phyloP scores from a whole-genome alignment of 2,113 vertebrate species.

The Microcebus ravelobensis region DNA sequence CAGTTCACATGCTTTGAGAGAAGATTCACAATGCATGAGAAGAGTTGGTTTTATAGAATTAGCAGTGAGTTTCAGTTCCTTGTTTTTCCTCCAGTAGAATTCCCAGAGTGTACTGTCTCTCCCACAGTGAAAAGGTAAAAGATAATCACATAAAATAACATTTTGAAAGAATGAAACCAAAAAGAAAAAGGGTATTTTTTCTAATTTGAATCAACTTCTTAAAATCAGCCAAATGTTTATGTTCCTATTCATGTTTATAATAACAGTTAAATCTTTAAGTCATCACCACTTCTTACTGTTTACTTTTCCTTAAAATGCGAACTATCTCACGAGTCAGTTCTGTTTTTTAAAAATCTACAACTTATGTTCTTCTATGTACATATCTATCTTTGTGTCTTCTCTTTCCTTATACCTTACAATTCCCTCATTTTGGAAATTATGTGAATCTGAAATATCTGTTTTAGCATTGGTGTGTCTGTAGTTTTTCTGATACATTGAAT shows the following conservation, averaged over 20 bases:
- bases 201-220: neutral
- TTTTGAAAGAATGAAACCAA: neutral
- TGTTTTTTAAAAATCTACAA: neutral
- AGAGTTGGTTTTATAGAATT: neutral
- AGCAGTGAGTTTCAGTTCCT: neutral
- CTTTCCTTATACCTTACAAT: neutral
- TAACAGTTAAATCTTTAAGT: neutral
- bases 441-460: neutral
- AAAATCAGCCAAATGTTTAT: neutral
- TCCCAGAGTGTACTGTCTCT: neutral
- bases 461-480: neutral
- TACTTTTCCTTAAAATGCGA: constrained; percentile 25
- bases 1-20: neutral
- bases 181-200: neutral
- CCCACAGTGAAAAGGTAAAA: neutral
- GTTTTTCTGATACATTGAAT: constrained; percentile 1
- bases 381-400: neutral
- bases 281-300: neutral
- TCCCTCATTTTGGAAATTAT: neutral
- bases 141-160: neutral
- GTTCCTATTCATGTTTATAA: neutral
- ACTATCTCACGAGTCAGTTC: neutral
- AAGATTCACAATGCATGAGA: neutral
- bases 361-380: neutral
- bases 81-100: neutral